Conservation (phyloP, 2,113 vertebrate species). For the Casuarius casuarius region DNA sequence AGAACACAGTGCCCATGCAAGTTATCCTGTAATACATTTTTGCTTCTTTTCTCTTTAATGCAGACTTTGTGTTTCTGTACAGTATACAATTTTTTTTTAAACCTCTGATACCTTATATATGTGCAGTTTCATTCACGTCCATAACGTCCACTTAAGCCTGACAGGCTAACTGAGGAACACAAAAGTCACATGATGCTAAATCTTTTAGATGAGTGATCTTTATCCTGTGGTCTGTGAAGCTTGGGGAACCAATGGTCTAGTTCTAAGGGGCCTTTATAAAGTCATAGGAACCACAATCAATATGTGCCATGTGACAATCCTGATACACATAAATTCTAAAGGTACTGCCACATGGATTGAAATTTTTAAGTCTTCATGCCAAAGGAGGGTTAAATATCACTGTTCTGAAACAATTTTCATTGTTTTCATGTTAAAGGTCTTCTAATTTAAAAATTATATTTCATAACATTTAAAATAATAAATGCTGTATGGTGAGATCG, state of each 20-base stretch:
- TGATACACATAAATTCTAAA: not conserved
- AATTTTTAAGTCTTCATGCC: not conserved
- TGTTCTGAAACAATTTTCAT: not conserved
- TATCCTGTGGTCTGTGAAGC: not conserved
- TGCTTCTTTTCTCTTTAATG: not conserved
- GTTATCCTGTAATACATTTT: not conserved
- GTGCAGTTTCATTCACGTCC: not conserved
- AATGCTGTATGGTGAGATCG: not conserved
- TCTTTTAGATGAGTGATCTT: not conserved
- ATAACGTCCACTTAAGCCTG: not conserved
- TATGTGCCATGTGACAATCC: not conserved
- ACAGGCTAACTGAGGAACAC: not conserved
- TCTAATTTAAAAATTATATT: not conserved
- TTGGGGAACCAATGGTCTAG: not conserved
- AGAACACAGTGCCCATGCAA: not conserved
- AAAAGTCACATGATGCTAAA: not conserved
- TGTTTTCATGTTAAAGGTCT: not conserved
- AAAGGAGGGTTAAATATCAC: not conserved
- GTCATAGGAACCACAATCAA: not conserved
- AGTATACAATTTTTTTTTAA: not conserved
- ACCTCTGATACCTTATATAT: not conserved
- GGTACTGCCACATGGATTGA: not conserved
- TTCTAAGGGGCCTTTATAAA: not conserved
- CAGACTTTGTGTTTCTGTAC: not conserved
- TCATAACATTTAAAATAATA: not conserved